Percentiles rank a stretch among this genome's conserved stretches.
These are phyloP conservation scores for Arenaria interpres DNA, from an alignment of 2,113 vertebrate genomes.

Conservation along the genomic window DNA sequence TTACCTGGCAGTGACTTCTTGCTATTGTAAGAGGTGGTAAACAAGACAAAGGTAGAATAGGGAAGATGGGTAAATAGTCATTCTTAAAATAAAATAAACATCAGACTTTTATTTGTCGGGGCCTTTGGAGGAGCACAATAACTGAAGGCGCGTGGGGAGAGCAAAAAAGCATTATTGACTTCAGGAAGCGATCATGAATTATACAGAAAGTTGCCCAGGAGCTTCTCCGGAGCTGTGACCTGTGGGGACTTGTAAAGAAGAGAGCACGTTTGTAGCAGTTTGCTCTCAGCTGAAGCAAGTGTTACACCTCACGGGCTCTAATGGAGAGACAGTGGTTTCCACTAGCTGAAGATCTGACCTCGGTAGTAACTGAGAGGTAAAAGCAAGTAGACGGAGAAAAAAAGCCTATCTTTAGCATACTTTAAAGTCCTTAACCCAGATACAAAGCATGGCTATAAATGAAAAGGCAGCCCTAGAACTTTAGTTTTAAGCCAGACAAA, in stretches of 20 bases:
- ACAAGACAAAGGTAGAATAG: neutral
- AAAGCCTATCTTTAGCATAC: neutral
- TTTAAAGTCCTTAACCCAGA: neutral
- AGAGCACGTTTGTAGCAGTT: neutral
- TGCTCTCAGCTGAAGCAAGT: neutral
- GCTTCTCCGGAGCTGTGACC: neutral
- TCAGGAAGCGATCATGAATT: neutral
- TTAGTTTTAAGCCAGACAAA: neutral
- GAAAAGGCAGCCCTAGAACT: neutral
- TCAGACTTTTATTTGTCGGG: neutral
- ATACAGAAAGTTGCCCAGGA: neutral
- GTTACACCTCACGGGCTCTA: neutral
- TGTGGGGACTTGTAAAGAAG: neutral
- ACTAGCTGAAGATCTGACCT: neutral
- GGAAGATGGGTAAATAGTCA: neutral
- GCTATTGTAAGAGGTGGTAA: neutral
- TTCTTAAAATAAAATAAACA: neutral
- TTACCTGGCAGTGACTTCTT: neutral
- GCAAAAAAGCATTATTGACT: neutral
- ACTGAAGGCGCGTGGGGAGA: rapidly evolving
- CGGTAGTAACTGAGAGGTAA: neutral
- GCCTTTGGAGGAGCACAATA: neutral
- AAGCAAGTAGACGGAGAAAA: neutral
- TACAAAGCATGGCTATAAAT: neutral
- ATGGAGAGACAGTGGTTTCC: neutral